These are phyloP conservation scores for Drosophila kohkoa DNA, from an alignment of 1,140 invertebrate genomes.

Conservation along the genomic window DNA sequence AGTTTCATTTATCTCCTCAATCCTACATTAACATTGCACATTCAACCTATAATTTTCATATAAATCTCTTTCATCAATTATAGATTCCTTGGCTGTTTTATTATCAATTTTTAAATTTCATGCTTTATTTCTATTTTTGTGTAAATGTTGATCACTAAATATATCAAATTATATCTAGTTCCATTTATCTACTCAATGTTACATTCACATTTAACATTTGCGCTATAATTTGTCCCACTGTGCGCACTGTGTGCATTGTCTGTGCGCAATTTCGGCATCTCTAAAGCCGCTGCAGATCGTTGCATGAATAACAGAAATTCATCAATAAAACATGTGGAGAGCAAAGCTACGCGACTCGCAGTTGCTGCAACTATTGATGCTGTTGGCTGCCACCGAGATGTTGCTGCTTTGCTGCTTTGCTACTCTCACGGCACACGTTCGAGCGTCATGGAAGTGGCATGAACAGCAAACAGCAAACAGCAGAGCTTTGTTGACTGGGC, in stretches of 20 bases:
- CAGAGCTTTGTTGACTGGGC: neutral
- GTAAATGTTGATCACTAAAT: no score
- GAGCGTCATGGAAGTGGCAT: constrained; percentile 55
- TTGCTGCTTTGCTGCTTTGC: constrained; percentile 13
- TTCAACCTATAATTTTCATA: no score
- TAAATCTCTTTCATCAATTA: no score
- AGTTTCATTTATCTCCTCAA: no score
- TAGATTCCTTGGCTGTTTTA: no score
- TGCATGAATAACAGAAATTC: constrained; percentile 83
- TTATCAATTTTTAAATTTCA: no score
- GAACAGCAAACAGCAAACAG: constrained; percentile 11
- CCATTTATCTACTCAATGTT: no score
- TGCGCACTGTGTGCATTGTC: constrained; percentile 61
- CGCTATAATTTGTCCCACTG: constrained; percentile 51
- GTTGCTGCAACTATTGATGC: constrained; percentile 14
- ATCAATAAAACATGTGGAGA: constrained; percentile 81
- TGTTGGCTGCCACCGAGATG: neutral
- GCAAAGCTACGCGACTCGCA: constrained; percentile 2
- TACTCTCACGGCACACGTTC: constrained; percentile 75
- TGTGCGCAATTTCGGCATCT: constrained; percentile 78
- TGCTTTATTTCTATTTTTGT: no score
- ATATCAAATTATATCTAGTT: neutral
- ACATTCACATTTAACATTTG: neutral
- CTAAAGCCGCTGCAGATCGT: constrained; percentile 72
- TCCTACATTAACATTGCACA: no score